Evolutionary conservation across 2,888 invertebrate genomes (phyloP).

Genomic region (Nemotelus nigrinus): DNA sequence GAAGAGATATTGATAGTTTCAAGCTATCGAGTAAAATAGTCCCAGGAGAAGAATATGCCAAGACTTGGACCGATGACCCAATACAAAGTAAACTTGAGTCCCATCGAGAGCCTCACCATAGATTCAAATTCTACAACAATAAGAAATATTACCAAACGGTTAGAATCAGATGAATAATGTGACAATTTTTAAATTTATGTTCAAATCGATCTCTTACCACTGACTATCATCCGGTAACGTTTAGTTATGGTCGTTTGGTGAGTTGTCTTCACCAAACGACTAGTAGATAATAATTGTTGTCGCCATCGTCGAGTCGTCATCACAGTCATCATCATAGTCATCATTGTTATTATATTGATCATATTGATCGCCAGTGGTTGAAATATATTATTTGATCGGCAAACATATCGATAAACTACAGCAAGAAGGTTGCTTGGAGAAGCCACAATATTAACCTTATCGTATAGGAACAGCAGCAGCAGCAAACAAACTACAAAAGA

Average conservation of each 20-base stretch:
- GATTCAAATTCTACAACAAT: background rate
- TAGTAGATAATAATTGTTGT: too few species aligned
- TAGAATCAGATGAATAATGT: slow-evolving; percentile 63
- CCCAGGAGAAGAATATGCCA: too few species aligned
- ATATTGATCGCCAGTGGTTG: slow-evolving; percentile 7
- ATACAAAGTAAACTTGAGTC: too few species aligned
- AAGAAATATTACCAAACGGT: slow-evolving; percentile 32
- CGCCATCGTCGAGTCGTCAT: too few species aligned
- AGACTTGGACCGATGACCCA: too few species aligned
- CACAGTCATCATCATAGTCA: background rate
- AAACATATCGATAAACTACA: background rate
- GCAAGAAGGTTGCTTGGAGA: background rate
- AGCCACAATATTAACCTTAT: slow-evolving; percentile 37
- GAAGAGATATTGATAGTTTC: background rate
- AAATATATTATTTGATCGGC: background rate
- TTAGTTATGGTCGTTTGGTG: background rate
- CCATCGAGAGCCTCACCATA: too few species aligned
- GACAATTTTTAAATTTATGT: slow-evolving; percentile 64
- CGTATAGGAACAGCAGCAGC: slow-evolving; percentile 3
- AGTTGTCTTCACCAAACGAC: too few species aligned
- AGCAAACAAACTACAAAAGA: background rate
- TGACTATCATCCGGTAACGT: slow-evolving; percentile 13
- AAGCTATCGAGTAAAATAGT: too few species aligned
- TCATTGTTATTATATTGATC: background rate
- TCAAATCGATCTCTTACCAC: slow-evolving; percentile 37